Conservation (phyloP, 1,140 invertebrate species). For the Lasioglossum baleicum region DNA sequence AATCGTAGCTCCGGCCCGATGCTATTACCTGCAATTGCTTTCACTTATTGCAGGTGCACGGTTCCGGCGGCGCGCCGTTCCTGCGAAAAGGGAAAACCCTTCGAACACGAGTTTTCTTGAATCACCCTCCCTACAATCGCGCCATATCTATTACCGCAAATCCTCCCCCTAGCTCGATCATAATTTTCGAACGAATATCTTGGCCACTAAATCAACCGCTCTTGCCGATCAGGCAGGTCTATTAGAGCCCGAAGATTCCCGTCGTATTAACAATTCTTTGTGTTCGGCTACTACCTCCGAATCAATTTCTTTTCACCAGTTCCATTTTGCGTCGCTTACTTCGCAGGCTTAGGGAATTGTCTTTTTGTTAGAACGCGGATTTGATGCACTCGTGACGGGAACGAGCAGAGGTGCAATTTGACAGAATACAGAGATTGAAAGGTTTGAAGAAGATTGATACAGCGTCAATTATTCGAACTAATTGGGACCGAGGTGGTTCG, state of each 20-base stretch:
- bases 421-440: too few species aligned
- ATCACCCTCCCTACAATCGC: neutral
- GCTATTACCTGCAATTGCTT: constrained; percentile 63
- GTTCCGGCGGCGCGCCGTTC: constrained; percentile 26
- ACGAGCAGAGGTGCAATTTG: too few species aligned
- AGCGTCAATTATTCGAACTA: too few species aligned
- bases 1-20: constrained; percentile 56
- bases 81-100: constrained; percentile 2
- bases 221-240: too few species aligned
- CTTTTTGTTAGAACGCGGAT: too few species aligned
- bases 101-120: neutral
- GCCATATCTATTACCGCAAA: neutral
- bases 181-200: neutral
- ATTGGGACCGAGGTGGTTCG: too few species aligned
- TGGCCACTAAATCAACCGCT: too few species aligned
- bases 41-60: constrained; percentile 58
- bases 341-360: too few species aligned
- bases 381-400: too few species aligned
- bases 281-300: neutral
- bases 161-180: too few species aligned
- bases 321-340: neutral
- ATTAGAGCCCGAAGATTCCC: neutral
- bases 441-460: too few species aligned
- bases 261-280: constrained; percentile 8
- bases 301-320: neutral